These are phyloP conservation scores for Chelonus insularis DNA, from an alignment of 1,140 invertebrate species.

Conservation along the genomic window DNA sequence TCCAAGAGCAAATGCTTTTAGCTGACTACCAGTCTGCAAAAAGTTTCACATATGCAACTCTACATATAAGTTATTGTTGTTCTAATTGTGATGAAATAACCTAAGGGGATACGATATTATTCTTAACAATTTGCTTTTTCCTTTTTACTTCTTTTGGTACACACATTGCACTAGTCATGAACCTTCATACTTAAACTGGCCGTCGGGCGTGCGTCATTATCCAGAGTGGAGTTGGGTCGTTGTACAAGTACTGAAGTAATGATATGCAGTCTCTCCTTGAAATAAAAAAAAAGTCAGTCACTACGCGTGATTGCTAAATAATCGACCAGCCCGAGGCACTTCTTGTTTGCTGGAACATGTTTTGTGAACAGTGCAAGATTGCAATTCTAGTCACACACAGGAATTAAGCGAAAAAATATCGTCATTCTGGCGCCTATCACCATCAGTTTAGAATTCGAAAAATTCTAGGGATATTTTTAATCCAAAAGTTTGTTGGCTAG, in stretches of 20 bases:
- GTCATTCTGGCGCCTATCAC: too few species aligned
- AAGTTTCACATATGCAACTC: too few species aligned
- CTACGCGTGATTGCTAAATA: conserved; percentile 47
- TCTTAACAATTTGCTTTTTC: conserved; percentile 23
- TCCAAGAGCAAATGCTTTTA: too few species aligned
- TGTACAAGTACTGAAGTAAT: conserved; percentile 34
- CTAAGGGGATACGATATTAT: conserved; percentile 18
- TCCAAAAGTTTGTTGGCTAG: too few species aligned
- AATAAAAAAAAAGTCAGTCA: conserved; percentile 13
- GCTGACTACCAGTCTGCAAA: too few species aligned
- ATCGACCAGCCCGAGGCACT: conserved; percentile 42
- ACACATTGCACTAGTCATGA: conserved; percentile 22
- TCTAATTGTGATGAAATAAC: conserved; percentile 35
- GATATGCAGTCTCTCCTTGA: conserved; percentile 40
- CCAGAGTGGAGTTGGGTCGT: conserved; percentile 20
- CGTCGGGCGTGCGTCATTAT: conserved; percentile 34
- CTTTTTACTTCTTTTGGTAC: conserved; percentile 17
- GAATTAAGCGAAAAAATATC: too few species aligned
- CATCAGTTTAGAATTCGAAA: too few species aligned
- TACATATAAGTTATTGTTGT: conserved; percentile 34
- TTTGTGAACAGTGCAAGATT: not conserved
- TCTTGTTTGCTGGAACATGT: conserved; percentile 21
- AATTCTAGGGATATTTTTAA: too few species aligned
- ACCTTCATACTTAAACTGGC: conserved; percentile 21
- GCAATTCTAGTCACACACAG: conserved; percentile 8